Conservation (phyloP, 2,888 invertebrate genomes). For the Hyles lineata region DNA sequence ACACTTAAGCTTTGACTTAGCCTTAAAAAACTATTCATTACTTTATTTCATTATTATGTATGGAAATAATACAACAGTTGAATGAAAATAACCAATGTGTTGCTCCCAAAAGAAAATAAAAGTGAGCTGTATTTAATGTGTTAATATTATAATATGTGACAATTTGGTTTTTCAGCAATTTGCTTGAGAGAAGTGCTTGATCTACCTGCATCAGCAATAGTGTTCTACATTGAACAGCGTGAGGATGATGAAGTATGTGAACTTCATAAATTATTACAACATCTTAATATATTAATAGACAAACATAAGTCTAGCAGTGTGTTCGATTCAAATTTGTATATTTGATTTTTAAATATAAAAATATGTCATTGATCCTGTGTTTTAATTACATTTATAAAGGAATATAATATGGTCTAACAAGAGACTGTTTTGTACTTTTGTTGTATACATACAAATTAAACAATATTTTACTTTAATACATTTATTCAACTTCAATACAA, state of each 20-base stretch:
- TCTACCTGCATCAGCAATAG: constrained; percentile 60
- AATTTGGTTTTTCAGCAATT: constrained; percentile 64
- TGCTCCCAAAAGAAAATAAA: too few species aligned
- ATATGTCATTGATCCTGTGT: constrained; percentile 14
- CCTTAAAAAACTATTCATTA: too few species aligned
- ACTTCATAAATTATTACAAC: constrained; percentile 60
- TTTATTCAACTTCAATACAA: constrained; percentile 70
- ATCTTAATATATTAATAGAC: constrained; percentile 57
- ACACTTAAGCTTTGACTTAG: too few species aligned
- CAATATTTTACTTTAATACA: constrained; percentile 38
- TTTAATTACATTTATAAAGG: not conserved
- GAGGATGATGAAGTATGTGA: constrained; percentile 65
- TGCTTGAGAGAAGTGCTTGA: constrained; percentile 66
- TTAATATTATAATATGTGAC: too few species aligned
- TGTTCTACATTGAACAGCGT: constrained; percentile 69
- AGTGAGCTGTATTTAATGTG: too few species aligned
- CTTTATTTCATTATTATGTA: too few species aligned
- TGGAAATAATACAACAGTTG: too few species aligned
- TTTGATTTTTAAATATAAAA: constrained; percentile 50
- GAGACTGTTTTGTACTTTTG: not conserved
- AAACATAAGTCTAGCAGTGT: constrained; percentile 52
- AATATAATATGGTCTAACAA: too few species aligned
- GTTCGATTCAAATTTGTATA: constrained; percentile 73
- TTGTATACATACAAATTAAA: not conserved
- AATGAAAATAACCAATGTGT: too few species aligned